phyloP scores from a whole-genome alignment of 2,113 vertebrate species.

The Puma concolor region DNA sequence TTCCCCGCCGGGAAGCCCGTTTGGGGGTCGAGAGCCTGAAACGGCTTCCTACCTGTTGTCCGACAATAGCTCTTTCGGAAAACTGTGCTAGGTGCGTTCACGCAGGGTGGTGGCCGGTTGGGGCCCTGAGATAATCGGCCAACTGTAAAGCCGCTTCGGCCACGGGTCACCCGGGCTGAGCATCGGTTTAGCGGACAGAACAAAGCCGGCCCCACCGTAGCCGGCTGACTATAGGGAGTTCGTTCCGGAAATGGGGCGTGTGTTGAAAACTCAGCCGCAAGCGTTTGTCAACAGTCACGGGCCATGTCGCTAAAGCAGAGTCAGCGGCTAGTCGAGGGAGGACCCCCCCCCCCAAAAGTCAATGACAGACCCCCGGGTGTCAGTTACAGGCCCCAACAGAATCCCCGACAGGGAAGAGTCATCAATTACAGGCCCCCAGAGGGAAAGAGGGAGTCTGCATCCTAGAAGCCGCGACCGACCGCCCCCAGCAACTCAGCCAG shows the following conservation, averaged over 20 bases:
- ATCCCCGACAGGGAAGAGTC: fast-evolving
- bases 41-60: too few species aligned
- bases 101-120: neutral
- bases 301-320: neutral
- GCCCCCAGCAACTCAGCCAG: neutral
- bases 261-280: neutral
- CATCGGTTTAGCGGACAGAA: too few species aligned
- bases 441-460: neutral
- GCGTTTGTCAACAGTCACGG: neutral
- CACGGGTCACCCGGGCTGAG: fast-evolving
- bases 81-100: neutral
- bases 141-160: too few species aligned
- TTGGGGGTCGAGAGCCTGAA: neutral
- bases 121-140: neutral
- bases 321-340: neutral
- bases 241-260: fast-evolving
- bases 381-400: neutral
- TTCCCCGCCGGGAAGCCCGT: neutral
- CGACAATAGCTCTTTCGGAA: neutral
- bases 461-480: neutral
- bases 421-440: too few species aligned
- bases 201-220: neutral
- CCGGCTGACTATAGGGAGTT: fast-evolving
- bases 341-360: neutral
- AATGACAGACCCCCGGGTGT: neutral